Conservation (phyloP, 2,888 invertebrate species). For the Girardia tigrina region DNA sequence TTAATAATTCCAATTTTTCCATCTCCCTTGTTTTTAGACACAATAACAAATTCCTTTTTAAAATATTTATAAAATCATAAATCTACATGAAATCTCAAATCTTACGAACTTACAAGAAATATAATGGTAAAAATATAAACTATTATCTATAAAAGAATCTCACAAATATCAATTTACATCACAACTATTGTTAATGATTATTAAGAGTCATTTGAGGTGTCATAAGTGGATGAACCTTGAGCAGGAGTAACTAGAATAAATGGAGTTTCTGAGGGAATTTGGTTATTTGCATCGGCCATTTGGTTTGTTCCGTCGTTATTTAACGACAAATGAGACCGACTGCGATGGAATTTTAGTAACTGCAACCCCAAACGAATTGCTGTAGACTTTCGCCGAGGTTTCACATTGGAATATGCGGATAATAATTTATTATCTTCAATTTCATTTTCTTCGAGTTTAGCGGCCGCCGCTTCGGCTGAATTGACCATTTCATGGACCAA, state of each 20-base stretch:
- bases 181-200: not conserved
- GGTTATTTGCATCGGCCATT: not conserved
- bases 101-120: not conserved
- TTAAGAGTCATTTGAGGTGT: not conserved
- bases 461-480: constrained; percentile 6
- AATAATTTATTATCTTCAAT: not conserved
- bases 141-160: not conserved
- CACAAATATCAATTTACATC: not conserved
- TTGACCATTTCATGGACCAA: constrained; percentile 34
- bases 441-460: not conserved
- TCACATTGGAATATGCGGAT: not conserved
- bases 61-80: not conserved
- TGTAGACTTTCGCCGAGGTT: not conserved
- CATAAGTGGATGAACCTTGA: not conserved
- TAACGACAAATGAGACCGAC: not conserved
- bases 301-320: not conserved
- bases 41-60: too few species aligned
- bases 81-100: not conserved
- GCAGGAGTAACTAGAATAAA: not conserved
- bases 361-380: not conserved
- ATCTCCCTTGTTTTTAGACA: too few species aligned
- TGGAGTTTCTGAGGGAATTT: not conserved
- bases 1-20: too few species aligned
- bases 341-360: not conserved
- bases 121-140: not conserved